Percentiles rank a stretch among this genome's conserved stretches.
Evolutionary conservation across 2,797 vertebrate genomes (phyloP).

Genomic region (Denticeps clupeoides): DNA sequence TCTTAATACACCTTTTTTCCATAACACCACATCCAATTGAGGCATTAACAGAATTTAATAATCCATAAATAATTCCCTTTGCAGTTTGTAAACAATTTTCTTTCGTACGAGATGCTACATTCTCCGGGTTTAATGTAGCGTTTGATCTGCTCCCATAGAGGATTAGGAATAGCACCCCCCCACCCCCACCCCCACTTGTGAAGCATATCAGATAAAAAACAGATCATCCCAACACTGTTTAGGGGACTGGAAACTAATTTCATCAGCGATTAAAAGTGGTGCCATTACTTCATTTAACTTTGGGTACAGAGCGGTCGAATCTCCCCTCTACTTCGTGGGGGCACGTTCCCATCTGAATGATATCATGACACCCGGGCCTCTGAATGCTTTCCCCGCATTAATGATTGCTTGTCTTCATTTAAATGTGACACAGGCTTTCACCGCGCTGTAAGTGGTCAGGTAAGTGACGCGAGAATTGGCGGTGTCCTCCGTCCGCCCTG

Average conservation of each 20-base stretch:
- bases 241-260: slow-evolving; percentile 3
- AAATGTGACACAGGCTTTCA: slow-evolving; percentile 19
- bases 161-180: slow-evolving; percentile 12
- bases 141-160: slow-evolving; percentile 20
- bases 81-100: slow-evolving; percentile 23
- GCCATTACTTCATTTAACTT: slow-evolving; percentile 2
- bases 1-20: slow-evolving; percentile 27
- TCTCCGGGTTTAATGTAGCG: slow-evolving; percentile 31
- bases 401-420: slow-evolving; percentile 10
- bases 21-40: slow-evolving; percentile 31
- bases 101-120: slow-evolving; percentile 27
- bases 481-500: background rate
- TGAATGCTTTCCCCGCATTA: no score
- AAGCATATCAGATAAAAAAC: slow-evolving; percentile 12
- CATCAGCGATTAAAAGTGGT: slow-evolving; percentile 1
- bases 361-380: no score
- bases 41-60: slow-evolving; percentile 41
- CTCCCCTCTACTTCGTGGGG: no score
- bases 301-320: background rate
- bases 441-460: slow-evolving; percentile 16
- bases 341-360: no score
- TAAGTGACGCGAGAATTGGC: slow-evolving; percentile 13
- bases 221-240: background rate
- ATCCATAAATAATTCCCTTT: slow-evolving; percentile 38
- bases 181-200: slow-evolving; percentile 5